A percentile compares a stretch with the other conserved stretches of the same genome.
phyloP scores from a whole-genome alignment of 2,888 invertebrate genomes.

The Teleiodes luculella region DNA sequence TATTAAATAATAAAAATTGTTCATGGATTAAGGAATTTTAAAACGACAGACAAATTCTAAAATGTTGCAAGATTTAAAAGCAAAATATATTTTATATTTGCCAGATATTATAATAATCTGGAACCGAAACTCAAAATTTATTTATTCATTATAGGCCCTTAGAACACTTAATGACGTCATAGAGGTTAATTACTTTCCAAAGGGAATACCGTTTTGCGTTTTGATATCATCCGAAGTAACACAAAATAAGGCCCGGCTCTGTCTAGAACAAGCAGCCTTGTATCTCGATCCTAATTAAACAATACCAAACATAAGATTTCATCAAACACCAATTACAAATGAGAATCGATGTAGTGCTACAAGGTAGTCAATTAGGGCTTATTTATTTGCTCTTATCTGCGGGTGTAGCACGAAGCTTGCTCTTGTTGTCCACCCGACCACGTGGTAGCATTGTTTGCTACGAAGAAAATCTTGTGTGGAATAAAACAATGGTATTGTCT shows the following conservation, averaged over 20 bases:
- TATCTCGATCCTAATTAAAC: constrained; percentile 7
- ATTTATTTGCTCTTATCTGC: constrained; percentile 69
- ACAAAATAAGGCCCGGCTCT: not conserved
- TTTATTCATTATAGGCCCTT: too few species aligned
- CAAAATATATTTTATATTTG: not conserved
- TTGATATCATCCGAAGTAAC: too few species aligned
- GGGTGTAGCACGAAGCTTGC: constrained; percentile 49
- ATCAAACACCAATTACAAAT: constrained; percentile 43
- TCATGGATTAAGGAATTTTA: too few species aligned
- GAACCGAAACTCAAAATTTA: too few species aligned
- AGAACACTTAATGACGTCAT: too few species aligned
- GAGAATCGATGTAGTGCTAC: constrained; percentile 47
- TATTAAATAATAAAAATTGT: too few species aligned
- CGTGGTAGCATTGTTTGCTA: constrained; percentile 8
- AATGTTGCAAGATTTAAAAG: too few species aligned
- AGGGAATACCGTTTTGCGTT: too few species aligned
- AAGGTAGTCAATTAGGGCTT: constrained; percentile 69
- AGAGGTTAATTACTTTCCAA: too few species aligned
- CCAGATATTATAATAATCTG: not conserved
- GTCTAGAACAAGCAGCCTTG: not conserved
- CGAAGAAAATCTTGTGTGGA: constrained; percentile 6
- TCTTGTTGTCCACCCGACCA: constrained; percentile 36
- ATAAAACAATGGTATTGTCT: constrained; percentile 7
- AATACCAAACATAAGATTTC: constrained; percentile 8
- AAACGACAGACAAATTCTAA: too few species aligned